Base-by-base conservation (phyloP, 2,113 vertebrate species). In the Tachysurus fulvidraco region DNA sequence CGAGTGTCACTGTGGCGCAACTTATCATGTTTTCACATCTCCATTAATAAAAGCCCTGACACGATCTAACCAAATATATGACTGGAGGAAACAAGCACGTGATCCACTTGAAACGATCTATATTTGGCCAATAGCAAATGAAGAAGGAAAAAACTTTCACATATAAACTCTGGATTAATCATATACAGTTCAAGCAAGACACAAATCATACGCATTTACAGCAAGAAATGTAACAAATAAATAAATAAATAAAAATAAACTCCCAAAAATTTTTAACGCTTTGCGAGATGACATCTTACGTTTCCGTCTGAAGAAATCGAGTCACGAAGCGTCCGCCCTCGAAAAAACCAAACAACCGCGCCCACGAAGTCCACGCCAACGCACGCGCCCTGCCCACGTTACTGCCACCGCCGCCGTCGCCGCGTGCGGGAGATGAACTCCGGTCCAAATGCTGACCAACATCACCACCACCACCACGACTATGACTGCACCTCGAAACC, bases 121-220 rank as follows among this genome's bases (percentile, higher is more conserved):
- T 96, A 96, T 96, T 96, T 96, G 95, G 95, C 94, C 95, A 95
- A 94, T 92, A 94, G 93, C 94, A 93, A 95, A 94, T 92, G 94
- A 94, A 90, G 95, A 94, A 94, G 86, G 73, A 69, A 81, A 85
- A 86, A 85, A 71, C 94, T 94, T 94, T 95, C 94, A 94, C 92
- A 94, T 95, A 95, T 95, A 96, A 96, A 96, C 95, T 95, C 93
- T 95, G 95, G 93, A 94, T 82, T 94, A 95, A 95, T 94, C 94
- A 93, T 94, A 93, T 94, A 93, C 94, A 95, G 94, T 95, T 96
- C 94, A 94, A 95, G 95, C 95, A 95, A 94, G 93, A 93, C 94
- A 95, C 95, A 96, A 96, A 96, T 96, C 94, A 96, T 93, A 93
- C 89, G 92, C 93, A 94, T 94, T 86, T 89, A 88, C 64, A 94